phyloP scores from a whole-genome alignment of 2,113 vertebrate genomes.

The Pterocles gutturalis region DNA sequence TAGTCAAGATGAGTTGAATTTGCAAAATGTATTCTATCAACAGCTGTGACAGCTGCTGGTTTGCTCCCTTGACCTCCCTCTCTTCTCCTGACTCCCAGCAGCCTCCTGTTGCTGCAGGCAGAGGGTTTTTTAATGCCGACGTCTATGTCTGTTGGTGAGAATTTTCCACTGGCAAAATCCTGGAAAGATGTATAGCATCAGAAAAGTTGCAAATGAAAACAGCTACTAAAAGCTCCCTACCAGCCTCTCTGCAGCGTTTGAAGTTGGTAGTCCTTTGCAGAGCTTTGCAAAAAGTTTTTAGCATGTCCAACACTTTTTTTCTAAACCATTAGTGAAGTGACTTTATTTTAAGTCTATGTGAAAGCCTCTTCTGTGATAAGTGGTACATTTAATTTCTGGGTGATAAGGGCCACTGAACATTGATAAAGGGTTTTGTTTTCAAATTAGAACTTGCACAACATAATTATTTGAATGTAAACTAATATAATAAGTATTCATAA shows the following conservation, averaged over 20 bases:
- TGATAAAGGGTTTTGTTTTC: constrained; percentile 57
- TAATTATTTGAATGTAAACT: constrained; percentile 71
- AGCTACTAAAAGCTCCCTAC: neutral
- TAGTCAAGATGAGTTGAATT: neutral
- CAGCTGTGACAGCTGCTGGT: constrained; percentile 1
- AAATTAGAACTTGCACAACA: constrained; percentile 59
- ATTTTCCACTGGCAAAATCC: neutral
- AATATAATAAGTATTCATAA: constrained; percentile 60
- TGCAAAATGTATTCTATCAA: neutral
- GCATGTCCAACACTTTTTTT: constrained; percentile 13
- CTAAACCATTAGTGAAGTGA: constrained; percentile 28
- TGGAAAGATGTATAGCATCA: neutral
- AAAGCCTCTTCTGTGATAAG: constrained; percentile 21
- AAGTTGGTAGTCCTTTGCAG: neutral
- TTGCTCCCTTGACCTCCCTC: neutral
- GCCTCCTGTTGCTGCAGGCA: neutral
- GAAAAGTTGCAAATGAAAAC: neutral
- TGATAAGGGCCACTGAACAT: constrained; percentile 36
- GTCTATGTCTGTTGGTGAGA: neutral
- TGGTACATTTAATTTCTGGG: constrained; percentile 60
- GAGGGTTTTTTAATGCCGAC: neutral
- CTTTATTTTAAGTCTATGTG: constrained; percentile 26
- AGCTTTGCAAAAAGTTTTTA: constrained; percentile 4
- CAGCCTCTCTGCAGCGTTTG: neutral
- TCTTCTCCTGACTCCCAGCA: neutral